Base-by-base conservation (phyloP, 1,140 invertebrate species). In the Bombus fervidus region DNA sequence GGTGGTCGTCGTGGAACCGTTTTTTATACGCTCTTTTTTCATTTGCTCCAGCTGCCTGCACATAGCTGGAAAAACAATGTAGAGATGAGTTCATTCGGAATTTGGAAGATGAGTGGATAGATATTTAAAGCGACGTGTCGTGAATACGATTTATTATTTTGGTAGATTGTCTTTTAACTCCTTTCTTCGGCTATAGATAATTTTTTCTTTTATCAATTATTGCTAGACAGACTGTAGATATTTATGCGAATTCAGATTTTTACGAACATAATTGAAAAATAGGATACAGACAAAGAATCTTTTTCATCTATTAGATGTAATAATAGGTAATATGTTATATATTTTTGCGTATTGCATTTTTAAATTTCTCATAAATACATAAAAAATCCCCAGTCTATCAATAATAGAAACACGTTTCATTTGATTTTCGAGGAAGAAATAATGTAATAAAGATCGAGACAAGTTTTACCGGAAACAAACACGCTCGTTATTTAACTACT, bases 41-140 rank as follows among this genome's bases (percentile, higher is more conserved):
- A 98, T 95, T 87, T 96, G 96, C 92, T 98, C 97, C 84, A 98
- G 93, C 90, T 98, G 97, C 87, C 96, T 96, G 86, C 96, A 96
- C 97, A 98, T 97, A 18, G 97, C 97, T 98, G 95, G 31, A 62
- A 85, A 12, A 53, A 74, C 13, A 75, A 12, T 13, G 10, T 9
- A 41, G 10, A n/a, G 69, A n/a, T 72, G 13, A 37, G 39, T n/a
- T n/a, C 2, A 2, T 28, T 34, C 28, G 64, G 6, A 31, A 13
- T n/a, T 53, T 18, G 15, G 8, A 18, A 34, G 31, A 18, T 6
- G 31, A 66, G 62, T 9, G 28, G 10, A 62, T 10, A 62, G 28
- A n/a, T 62, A 28, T 59, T 4, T 62, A 10, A 28, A 28, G 59
- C 1, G 59, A 62, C 13, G 25, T 28, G 10, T 28, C 4, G 28